Conservation (phyloP, 2,888 invertebrate species). For the Busseola fusca region DNA sequence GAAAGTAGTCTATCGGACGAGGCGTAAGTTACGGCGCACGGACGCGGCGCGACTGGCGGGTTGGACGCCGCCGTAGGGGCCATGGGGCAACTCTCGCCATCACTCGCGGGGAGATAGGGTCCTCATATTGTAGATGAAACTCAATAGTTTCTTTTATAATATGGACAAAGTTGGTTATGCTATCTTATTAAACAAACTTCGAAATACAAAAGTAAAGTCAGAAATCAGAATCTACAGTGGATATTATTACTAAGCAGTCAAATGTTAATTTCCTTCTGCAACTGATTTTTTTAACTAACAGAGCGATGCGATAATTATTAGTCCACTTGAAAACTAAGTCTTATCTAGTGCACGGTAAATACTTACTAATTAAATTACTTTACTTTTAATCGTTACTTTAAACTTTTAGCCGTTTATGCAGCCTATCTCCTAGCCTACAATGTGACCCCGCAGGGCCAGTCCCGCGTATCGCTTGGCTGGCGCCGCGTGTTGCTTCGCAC, state of each 20-base stretch:
- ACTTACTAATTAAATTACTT: not conserved
- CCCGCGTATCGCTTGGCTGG: constrained; percentile 41
- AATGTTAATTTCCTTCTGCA: not conserved
- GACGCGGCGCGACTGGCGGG: constrained; percentile 52
- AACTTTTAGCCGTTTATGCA: not conserved
- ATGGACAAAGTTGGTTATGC: constrained; percentile 8
- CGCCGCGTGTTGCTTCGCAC: constrained; percentile 32
- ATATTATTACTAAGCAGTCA: not conserved
- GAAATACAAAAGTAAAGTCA: not conserved
- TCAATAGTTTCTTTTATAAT: not conserved
- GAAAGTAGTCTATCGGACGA: constrained; percentile 2
- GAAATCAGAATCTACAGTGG: not conserved
- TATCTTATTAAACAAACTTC: not conserved
- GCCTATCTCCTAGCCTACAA: constrained; percentile 17
- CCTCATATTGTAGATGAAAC: not conserved
- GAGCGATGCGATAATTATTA: not conserved
- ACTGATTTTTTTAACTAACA: not conserved
- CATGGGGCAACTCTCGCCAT: constrained; percentile 39
- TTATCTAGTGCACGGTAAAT: not conserved
- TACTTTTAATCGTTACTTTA: too few relatives aligned
- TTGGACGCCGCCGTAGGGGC: constrained; percentile 16
- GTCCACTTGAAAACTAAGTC: not conserved
- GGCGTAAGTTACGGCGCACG: constrained; percentile 26
- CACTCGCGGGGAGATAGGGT: constrained; percentile 29
- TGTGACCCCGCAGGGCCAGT: constrained; percentile 45